These are phyloP conservation scores for Apoda limacodes DNA, from an alignment of 2,888 invertebrate species.

Conservation along the genomic window DNA sequence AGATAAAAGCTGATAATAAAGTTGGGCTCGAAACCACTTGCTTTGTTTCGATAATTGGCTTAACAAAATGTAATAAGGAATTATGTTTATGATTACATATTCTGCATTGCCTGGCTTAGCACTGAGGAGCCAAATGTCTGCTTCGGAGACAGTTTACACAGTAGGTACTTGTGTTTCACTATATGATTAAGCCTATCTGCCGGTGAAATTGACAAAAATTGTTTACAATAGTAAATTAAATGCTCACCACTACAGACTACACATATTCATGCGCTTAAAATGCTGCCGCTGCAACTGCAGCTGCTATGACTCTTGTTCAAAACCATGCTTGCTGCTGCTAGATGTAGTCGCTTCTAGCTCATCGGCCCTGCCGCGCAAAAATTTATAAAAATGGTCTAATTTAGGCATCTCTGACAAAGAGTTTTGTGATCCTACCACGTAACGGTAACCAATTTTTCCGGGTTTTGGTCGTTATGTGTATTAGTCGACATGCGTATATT, in stretches of 20 bases:
- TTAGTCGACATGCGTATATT: no score
- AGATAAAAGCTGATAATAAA: no score
- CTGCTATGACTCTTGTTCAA: constrained; percentile 4
- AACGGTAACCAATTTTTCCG: neutral
- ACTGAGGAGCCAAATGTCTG: constrained; percentile 7
- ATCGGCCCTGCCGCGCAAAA: constrained; percentile 3
- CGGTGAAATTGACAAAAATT: constrained; percentile 4
- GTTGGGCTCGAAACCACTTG: no score
- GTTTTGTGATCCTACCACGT: constrained; percentile 2
- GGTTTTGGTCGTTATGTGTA: no score
- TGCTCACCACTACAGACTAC: constrained; percentile 1
- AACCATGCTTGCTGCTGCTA: no score
- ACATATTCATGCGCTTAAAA: constrained; percentile 3
- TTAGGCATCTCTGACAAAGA: constrained; percentile 2
- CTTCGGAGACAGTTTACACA: constrained; percentile 6
- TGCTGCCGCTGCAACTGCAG: constrained; percentile 1
- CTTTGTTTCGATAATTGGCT: no score
- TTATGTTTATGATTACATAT: constrained; percentile 4
- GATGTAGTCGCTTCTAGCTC: constrained; percentile 2
- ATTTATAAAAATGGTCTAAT: constrained; percentile 4
- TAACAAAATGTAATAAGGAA: constrained; percentile 3
- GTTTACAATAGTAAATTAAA: constrained; percentile 1
- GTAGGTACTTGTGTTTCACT: neutral
- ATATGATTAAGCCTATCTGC: constrained; percentile 1
- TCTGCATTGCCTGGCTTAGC: constrained; percentile 3